phyloP scores from a whole-genome alignment of 2,888 invertebrate genomes.

The Habroteleia sp. region DNA sequence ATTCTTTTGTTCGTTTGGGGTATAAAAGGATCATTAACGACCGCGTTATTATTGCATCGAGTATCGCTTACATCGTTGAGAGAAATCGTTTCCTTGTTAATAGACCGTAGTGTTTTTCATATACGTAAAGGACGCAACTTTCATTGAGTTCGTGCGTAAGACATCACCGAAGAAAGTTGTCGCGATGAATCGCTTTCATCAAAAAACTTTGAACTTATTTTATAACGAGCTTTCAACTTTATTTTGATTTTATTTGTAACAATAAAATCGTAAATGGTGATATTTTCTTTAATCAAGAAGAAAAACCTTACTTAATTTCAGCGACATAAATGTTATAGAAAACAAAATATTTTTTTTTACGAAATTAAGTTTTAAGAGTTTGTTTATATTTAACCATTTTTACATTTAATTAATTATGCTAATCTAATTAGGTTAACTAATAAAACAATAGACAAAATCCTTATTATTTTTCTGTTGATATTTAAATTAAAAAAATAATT shows the following conservation, averaged over 20 bases:
- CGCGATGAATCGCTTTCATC: slow-evolving; percentile 23
- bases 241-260: neutral
- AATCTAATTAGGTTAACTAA: too few species aligned
- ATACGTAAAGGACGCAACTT: slow-evolving; percentile 17
- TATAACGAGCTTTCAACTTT: slow-evolving; percentile 27
- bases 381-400: too few species aligned
- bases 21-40: slow-evolving; percentile 50
- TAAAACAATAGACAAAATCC: too few species aligned
- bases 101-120: slow-evolving; percentile 24
- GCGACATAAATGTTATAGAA: too few species aligned
- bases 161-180: slow-evolving; percentile 19
- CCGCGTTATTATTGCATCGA: slow-evolving; percentile 36
- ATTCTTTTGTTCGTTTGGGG: slow-evolving; percentile 45
- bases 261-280: too few species aligned
- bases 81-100: slow-evolving; percentile 46
- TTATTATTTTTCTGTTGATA: slow-evolving; percentile 14
- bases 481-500: slow-evolving; percentile 3
- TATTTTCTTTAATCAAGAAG: too few species aligned
- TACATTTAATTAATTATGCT: too few species aligned
- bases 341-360: too few species aligned
- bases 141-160: slow-evolving; percentile 37
- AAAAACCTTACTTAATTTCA: too few species aligned
- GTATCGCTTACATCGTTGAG: slow-evolving; percentile 43
- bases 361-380: too few species aligned
- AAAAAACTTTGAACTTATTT: slow-evolving; percentile 22